phyloP scores from a whole-genome alignment of 2,113 vertebrate genomes.

The Sphyrna mokarran region DNA sequence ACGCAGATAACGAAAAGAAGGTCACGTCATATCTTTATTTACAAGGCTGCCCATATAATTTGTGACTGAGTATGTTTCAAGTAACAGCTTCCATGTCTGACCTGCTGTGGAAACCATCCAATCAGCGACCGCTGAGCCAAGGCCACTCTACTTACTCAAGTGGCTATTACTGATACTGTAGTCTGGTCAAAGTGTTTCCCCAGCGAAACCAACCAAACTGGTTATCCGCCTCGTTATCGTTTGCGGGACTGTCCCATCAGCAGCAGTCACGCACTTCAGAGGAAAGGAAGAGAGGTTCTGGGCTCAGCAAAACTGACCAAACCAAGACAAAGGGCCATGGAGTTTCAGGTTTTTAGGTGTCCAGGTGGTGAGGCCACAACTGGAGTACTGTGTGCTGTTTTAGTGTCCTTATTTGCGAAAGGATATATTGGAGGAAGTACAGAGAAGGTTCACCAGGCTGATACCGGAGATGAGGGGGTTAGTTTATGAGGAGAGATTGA shows the following conservation, averaged over 20 bases:
- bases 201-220: not conserved
- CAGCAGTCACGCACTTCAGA: not conserved
- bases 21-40: not conserved
- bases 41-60: conserved; percentile 15
- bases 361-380: too few relatives aligned
- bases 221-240: not conserved
- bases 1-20: not conserved
- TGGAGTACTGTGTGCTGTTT: too few relatives aligned
- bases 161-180: not conserved
- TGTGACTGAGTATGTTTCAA: not conserved
- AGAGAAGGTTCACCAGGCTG: too few relatives aligned
- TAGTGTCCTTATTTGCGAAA: too few relatives aligned
- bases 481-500: too few relatives aligned
- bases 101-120: not conserved
- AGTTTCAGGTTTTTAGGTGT: not conserved
- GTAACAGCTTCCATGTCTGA: not conserved
- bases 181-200: not conserved
- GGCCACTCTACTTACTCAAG: not conserved
- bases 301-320: not conserved
- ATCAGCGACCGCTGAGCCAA: not conserved
- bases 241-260: not conserved
- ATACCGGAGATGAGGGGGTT: too few relatives aligned
- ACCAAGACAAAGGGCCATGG: not conserved
- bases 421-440: too few relatives aligned
- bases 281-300: not conserved